These are phyloP conservation scores for Podarcis siculus DNA, from an alignment of 2,797 vertebrate species.

Conservation along the genomic window DNA sequence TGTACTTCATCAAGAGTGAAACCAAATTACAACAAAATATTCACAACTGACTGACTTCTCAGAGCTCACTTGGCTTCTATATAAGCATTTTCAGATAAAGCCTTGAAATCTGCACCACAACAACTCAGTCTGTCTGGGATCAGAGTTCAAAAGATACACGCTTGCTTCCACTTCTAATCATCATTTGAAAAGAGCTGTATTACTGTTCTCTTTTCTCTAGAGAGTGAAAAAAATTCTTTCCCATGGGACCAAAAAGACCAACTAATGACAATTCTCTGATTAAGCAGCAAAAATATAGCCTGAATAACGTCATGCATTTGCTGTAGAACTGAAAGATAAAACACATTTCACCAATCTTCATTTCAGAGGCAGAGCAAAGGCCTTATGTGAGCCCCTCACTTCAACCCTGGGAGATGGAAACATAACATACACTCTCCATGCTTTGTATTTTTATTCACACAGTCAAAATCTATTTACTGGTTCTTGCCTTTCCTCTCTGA, in stretches of 20 bases:
- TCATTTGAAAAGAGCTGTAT: constrained; percentile 21
- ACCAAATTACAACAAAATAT: constrained; percentile 40
- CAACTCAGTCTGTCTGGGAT: constrained; percentile 33
- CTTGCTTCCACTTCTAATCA: constrained; percentile 36
- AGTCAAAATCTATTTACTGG: neutral
- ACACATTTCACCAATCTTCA: neutral
- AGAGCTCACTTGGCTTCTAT: constrained; percentile 32
- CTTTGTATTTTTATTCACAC: neutral
- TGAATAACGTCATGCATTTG: constrained; percentile 16
- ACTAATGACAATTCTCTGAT: constrained; percentile 24
- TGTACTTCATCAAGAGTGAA: constrained; percentile 14
- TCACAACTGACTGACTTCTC: neutral
- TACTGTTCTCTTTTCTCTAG: constrained; percentile 9
- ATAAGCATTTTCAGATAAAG: constrained; percentile 15
- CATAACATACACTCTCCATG: neutral
- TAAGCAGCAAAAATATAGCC: constrained; percentile 32
- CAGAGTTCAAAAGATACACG: constrained; percentile 52
- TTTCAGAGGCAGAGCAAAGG: neutral
- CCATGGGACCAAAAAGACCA: constrained; percentile 45
- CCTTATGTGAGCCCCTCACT: neutral
- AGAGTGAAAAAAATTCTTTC: constrained; percentile 54
- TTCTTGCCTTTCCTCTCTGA: neutral
- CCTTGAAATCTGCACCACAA: constrained; percentile 37
- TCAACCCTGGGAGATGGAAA: neutral
- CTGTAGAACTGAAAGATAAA: constrained; percentile 42